Evolutionary conservation across 1,140 invertebrate genomes (phyloP).

Genomic region (Drosophila parabipectinata): DNA sequence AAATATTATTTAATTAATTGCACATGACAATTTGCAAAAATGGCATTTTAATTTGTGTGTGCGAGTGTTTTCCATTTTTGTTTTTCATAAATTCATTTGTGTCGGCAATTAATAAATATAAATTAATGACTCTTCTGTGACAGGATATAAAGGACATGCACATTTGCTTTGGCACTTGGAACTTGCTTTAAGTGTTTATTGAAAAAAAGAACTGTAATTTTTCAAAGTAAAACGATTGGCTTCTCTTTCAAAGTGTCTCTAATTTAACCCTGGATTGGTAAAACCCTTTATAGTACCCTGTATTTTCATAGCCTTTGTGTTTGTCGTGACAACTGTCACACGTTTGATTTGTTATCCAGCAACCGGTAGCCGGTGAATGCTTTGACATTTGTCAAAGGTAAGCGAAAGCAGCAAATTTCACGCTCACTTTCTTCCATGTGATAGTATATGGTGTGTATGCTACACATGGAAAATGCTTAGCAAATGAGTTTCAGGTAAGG

Average conservation of each 20-base stretch:
- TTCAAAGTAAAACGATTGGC: too few relatives aligned
- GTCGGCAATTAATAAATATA: conserved; percentile 6
- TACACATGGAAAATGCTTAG: conserved; percentile 37
- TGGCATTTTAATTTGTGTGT: conserved; percentile 14
- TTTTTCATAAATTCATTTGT: conserved; percentile 29
- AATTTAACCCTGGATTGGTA: background rate
- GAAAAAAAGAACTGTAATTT: too few relatives aligned
- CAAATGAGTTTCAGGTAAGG: conserved; percentile 43
- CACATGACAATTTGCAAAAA: conserved; percentile 14
- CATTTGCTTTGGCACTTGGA: too few relatives aligned
- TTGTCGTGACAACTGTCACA: conserved; percentile 50
- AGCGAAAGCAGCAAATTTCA: conserved; percentile 34
- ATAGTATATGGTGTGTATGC: too few relatives aligned
- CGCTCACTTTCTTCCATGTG: background rate
- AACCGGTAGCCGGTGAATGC: conserved; percentile 37
- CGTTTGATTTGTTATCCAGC: conserved; percentile 67
- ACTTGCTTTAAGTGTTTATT: background rate
- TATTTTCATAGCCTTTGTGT: conserved; percentile 3
- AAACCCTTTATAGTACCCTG: background rate
- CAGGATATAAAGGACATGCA: background rate
- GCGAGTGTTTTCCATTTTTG: background rate
- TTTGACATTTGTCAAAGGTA: conserved; percentile 68
- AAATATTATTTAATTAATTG: conserved; percentile 57
- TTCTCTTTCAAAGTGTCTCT: background rate
- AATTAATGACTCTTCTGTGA: background rate